Evolutionary conservation across 2,888 invertebrate species (phyloP).

Genomic region (Rhagonycha fulva): DNA sequence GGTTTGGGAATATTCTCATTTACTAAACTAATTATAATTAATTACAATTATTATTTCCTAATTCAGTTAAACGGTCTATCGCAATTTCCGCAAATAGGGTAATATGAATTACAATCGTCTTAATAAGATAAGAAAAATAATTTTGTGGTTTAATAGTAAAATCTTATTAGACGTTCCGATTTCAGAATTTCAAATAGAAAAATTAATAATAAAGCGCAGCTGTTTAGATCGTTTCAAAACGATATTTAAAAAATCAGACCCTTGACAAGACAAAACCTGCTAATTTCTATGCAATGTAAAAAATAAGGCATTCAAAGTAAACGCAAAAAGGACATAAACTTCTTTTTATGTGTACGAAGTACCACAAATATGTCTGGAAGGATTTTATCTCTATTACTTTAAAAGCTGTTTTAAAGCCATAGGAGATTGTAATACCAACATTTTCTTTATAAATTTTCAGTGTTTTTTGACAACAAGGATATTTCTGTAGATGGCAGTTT

Average conservation of each 20-base stretch:
- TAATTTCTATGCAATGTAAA: background rate
- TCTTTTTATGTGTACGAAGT: background rate
- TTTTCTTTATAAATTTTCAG: constrained; percentile 2
- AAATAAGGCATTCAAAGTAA: background rate
- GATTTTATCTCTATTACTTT: background rate
- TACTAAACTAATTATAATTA: background rate
- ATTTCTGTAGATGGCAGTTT: constrained; percentile 1
- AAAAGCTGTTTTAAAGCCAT: background rate
- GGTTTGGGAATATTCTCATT: background rate
- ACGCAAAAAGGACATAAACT: background rate
- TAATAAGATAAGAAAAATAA: background rate
- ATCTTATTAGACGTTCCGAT: background rate
- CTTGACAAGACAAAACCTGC: background rate
- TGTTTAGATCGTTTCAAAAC: background rate
- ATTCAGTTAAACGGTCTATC: background rate
- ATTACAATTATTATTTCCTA: background rate
- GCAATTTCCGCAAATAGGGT: background rate
- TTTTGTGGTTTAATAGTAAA: background rate
- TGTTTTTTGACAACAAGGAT: constrained; percentile 2
- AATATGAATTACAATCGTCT: background rate
- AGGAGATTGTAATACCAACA: background rate
- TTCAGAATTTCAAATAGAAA: background rate
- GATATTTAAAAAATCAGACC: background rate
- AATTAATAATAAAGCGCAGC: no score
- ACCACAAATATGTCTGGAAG: background rate